Base-by-base conservation (phyloP, 2,888 invertebrate genomes). In the Listrodromus nycthemerus region DNA sequence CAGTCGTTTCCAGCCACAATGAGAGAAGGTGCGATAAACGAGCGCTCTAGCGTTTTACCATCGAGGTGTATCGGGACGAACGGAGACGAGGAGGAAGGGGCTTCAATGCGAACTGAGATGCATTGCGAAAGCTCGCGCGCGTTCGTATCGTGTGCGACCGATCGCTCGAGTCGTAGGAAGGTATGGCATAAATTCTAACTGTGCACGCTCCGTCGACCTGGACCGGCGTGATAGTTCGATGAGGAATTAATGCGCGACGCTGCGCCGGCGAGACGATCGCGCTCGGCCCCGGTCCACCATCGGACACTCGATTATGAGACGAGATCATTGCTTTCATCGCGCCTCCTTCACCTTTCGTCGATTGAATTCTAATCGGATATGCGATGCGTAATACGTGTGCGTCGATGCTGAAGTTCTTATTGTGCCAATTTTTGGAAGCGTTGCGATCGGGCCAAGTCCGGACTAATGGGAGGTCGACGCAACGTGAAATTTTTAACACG, bases 91-190 rank as follows among this genome's bases (percentile, higher is more conserved):
- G 78, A 78, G 69, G 74, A 61, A 66, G 65, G 74, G 74, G 82
- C 63, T 67, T 82, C 50, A 76, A 71, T 69, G 82, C 76, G 73
- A 55, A 50, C 66, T 61, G 69, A 21, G 61, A 61, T 41, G 65
- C 58, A 73, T 86, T 86, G 86, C 86, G 84, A 86, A 86, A 86
- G 67, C 50, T 37, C 10, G 37, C 21, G 24, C 63, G 45, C 27
- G 52, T 52, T 58, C 1, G 37, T 58, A 58, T 58, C 71, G 41
- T 50, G 27, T 37, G 52, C 61, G 37, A 30, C 50, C 16, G 69
- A 65, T 78, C 70, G 65, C 37, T n/a, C 65, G 63, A 78, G 76
- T 78, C 81, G 84, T 84, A 83, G 86, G 86, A 69, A 76, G 85
- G 45, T 79, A 50, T 85, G 83, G 79, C 85, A 85, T 83, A 85